These are phyloP conservation scores for Ciconia maguari DNA, from an alignment of 2,113 vertebrate genomes.

Conservation along the genomic window DNA sequence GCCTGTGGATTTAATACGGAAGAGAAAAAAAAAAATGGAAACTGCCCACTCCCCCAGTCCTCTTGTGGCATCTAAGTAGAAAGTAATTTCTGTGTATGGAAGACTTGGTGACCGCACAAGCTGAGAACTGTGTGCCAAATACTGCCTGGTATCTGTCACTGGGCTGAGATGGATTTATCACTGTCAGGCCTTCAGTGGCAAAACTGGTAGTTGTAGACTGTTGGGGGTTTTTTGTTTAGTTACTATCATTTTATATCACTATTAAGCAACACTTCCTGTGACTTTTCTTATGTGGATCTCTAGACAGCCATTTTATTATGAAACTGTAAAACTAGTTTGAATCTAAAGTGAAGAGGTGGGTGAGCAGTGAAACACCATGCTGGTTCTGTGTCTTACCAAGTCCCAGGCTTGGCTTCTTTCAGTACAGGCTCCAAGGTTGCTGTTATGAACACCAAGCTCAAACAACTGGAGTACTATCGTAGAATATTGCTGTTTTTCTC, in stretches of 20 bases:
- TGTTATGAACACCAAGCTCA: not conserved
- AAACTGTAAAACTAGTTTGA: not conserved
- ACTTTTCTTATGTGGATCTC: not conserved
- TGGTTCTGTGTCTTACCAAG: not conserved
- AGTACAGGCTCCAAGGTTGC: fast-evolving
- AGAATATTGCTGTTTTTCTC: not conserved
- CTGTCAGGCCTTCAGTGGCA: not conserved
- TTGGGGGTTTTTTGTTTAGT: not conserved
- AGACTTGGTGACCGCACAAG: not conserved
- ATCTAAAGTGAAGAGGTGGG: not conserved
- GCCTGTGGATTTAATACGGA: not conserved
- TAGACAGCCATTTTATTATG: not conserved
- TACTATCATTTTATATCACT: not conserved
- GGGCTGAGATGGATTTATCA: not conserved
- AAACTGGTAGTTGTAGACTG: not conserved
- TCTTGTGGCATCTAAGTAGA: not conserved
- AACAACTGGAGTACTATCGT: not conserved
- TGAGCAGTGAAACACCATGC: not conserved
- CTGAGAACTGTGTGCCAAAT: not conserved
- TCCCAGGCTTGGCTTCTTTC: not conserved
- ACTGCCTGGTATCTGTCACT: not conserved
- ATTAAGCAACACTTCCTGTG: not conserved
- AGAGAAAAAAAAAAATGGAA: not conserved
- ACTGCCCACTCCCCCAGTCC: not conserved
- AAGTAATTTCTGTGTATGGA: not conserved